Percentiles rank a stretch among this genome's conserved stretches.
phyloP scores from a whole-genome alignment of 2,888 invertebrate species.

The Cephus pulcher region DNA sequence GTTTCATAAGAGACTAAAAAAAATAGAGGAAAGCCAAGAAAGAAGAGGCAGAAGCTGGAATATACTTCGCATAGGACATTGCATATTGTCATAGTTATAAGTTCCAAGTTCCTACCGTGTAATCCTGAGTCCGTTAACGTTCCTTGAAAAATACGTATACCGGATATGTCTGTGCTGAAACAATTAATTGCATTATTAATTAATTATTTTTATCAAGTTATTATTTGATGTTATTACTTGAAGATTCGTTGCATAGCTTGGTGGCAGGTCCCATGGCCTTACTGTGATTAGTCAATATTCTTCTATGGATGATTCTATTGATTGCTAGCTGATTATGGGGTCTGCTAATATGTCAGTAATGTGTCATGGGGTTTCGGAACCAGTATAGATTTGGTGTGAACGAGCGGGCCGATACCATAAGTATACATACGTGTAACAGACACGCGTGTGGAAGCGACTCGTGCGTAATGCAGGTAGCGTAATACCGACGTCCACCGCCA shows the following conservation, averaged over 20 bases:
- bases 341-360: not conserved
- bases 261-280: too few relatives aligned
- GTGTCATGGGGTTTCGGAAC: not conserved
- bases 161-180: not conserved
- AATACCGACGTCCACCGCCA: not conserved
- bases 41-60: not conserved
- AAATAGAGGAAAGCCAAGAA: not conserved
- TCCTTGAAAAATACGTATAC: not conserved
- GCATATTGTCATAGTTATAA: not conserved
- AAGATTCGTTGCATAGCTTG: too few relatives aligned
- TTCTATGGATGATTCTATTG: not conserved
- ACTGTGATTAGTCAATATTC: too few relatives aligned
- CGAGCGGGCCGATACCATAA: not conserved
- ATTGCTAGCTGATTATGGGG: not conserved
- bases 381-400: not conserved
- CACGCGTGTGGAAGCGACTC: not conserved
- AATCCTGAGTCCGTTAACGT: not conserved
- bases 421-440: not conserved
- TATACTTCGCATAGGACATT: not conserved
- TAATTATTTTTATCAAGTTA: not conserved
- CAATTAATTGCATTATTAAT: not conserved
- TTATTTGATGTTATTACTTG: too few relatives aligned
- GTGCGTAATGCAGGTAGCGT: constrained; percentile 1
- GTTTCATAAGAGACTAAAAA: not conserved
- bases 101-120: not conserved